A percentile compares a stretch with the other conserved stretches of the same genome.
phyloP scores from a whole-genome alignment of 2,888 invertebrate genomes.

The Euplexia lucipara region DNA sequence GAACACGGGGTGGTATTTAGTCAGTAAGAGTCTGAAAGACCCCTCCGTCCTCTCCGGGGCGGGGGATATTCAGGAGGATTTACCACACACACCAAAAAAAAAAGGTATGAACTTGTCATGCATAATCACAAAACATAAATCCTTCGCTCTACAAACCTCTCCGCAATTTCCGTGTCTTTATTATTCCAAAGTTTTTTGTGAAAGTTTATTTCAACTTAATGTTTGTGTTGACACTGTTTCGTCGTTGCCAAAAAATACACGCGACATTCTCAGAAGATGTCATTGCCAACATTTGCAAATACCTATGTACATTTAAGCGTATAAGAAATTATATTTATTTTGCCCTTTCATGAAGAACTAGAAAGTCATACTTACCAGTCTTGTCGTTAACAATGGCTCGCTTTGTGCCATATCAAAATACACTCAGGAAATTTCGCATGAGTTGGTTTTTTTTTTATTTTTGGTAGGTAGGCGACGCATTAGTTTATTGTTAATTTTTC shows the following conservation, averaged over 20 bases:
- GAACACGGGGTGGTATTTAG: too few relatives aligned
- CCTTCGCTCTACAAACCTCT: not conserved
- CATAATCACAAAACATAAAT: not conserved
- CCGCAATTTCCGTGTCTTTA: constrained; percentile 3
- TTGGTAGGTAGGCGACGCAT: too few relatives aligned
- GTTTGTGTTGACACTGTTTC: not conserved
- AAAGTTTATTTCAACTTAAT: constrained; percentile 6
- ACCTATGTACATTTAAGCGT: not conserved
- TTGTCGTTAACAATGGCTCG: constrained; percentile 5
- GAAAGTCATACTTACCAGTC: constrained; percentile 11
- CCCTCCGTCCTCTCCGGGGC: too few relatives aligned
- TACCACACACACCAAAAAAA: too few relatives aligned
- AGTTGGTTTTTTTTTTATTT: too few relatives aligned
- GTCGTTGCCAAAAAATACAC: not conserved
- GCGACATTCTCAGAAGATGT: constrained; percentile 17
- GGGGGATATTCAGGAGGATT: too few relatives aligned
- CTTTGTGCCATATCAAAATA: not conserved
- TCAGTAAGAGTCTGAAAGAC: too few relatives aligned
- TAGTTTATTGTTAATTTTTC: too few relatives aligned
- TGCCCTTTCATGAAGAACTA: constrained; percentile 7
- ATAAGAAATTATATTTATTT: constrained; percentile 5
- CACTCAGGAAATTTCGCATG: not conserved
- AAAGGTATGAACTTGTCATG: too few relatives aligned
- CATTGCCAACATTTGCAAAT: constrained; percentile 19
- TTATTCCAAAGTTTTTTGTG: constrained; percentile 1